phyloP scores from a whole-genome alignment of 2,113 vertebrate species.

The Tragelaphus strepsiceros region DNA sequence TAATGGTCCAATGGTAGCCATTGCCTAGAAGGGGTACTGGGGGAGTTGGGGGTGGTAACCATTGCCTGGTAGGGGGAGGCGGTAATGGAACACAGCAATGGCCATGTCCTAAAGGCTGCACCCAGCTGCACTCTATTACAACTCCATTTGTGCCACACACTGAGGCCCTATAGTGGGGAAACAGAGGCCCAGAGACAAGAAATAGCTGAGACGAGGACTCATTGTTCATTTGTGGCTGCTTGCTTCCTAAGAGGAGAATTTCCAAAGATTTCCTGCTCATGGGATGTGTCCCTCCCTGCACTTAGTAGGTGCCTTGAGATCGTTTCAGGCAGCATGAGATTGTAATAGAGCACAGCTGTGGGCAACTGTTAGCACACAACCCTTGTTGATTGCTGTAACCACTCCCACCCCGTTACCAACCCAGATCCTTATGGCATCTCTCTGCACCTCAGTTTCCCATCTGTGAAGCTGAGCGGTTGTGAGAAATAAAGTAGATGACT shows the following conservation, averaged over 20 bases:
- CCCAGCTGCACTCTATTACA: not conserved
- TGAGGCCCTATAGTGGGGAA: not conserved
- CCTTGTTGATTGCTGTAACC: not conserved
- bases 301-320: too few relatives aligned
- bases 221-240: not conserved
- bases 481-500: not conserved
- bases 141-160: not conserved
- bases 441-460: not conserved
- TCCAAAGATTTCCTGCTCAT: not conserved
- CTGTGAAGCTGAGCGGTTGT: not conserved
- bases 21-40: not conserved
- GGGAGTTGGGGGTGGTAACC: not conserved
- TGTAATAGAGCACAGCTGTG: not conserved
- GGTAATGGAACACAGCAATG: not conserved
- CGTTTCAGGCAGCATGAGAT: too few relatives aligned
- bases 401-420: not conserved
- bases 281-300: not conserved
- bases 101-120: not conserved
- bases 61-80: not conserved
- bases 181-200: not conserved
- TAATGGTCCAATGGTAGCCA: not conserved
- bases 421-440: not conserved
- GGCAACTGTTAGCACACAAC: not conserved
- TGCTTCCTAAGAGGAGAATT: not conserved
- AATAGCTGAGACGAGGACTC: not conserved